A percentile compares a stretch with the other conserved stretches of the same genome.
phyloP scores from a whole-genome alignment of 1,140 invertebrate species.

The Pararge aegeria region DNA sequence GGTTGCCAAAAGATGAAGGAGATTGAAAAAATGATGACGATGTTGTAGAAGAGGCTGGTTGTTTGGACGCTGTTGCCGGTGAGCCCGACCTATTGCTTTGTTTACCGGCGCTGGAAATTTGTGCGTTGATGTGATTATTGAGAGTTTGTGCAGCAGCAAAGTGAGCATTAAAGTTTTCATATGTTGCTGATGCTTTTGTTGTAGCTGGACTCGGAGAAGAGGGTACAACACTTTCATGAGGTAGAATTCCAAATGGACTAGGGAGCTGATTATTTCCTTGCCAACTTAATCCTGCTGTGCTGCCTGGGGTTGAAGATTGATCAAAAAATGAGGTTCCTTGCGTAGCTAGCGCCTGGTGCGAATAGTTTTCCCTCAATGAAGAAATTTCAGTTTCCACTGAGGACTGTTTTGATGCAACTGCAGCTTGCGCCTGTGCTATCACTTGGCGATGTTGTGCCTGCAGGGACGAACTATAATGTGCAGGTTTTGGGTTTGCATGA shows the following conservation, averaged over 20 bases:
- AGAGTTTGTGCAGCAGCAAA: conserved; percentile 83
- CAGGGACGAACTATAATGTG: conserved; percentile 81
- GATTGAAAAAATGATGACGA: conserved; percentile 83
- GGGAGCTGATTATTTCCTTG: conserved; percentile 84
- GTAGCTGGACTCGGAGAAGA: conserved; percentile 83
- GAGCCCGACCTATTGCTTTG: conserved; percentile 80
- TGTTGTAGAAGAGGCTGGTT: conserved; percentile 79
- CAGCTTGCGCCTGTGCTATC: conserved; percentile 78
- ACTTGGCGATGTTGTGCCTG: conserved; percentile 81
- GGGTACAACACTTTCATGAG: conserved; percentile 87
- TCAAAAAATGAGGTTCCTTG: conserved; percentile 83
- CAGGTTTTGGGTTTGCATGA: conserved; percentile 83
- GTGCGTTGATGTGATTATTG: conserved; percentile 83
- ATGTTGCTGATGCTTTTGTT: conserved; percentile 78
- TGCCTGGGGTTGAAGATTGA: conserved; percentile 79
- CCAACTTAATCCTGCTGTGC: conserved; percentile 81
- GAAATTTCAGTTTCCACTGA: conserved; percentile 81
- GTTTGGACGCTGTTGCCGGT: conserved; percentile 80
- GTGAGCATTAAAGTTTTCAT: conserved; percentile 85
- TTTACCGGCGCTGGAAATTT: conserved; percentile 79
- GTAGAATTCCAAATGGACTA: conserved; percentile 88
- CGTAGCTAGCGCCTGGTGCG: conserved; percentile 78
- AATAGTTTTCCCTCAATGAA: conserved; percentile 81
- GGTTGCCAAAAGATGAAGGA: conserved; percentile 79
- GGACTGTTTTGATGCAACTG: conserved; percentile 79